A percentile compares a stretch with the other conserved stretches of the same genome.
Conservation (phyloP, 1,140 invertebrate genomes). For the Formica selysi region DNA sequence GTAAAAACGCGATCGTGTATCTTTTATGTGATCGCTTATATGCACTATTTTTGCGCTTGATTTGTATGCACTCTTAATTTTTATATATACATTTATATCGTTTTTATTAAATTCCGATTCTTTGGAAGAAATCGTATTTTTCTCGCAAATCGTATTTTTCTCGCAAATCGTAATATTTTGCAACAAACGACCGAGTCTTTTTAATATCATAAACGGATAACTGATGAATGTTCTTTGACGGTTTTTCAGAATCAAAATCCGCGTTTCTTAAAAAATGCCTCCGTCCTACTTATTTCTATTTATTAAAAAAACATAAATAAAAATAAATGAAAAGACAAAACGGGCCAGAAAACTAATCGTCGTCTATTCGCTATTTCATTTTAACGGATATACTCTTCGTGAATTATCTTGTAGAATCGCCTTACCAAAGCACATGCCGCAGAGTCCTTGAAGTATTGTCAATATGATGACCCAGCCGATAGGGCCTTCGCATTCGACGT, state of each 20-base stretch:
- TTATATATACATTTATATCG: no score
- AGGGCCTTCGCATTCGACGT: constrained; percentile 94
- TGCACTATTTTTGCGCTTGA: not conserved
- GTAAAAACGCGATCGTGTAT: no score
- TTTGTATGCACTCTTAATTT: constrained; percentile 2
- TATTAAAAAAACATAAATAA: not conserved
- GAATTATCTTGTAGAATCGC: not conserved
- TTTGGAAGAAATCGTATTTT: not conserved
- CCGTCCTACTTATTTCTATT: not conserved
- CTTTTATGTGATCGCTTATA: not conserved
- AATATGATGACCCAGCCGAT: constrained; percentile 94
- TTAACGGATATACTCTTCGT: not conserved
- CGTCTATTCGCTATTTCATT: not conserved
- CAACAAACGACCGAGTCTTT: not conserved
- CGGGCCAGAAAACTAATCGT: not conserved
- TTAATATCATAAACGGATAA: no score
- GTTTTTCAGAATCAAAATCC: not conserved
- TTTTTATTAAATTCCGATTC: no score
- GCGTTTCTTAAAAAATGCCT: not conserved
- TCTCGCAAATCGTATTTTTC: not conserved
- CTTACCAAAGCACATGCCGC: constrained; percentile 96
- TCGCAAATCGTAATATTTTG: constrained; percentile 1
- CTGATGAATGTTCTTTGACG: no score
- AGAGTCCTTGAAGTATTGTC: constrained; percentile 94
- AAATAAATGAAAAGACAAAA: not conserved